Percentiles rank a stretch among this genome's conserved stretches.
Evolutionary conservation across 2,888 invertebrate species (phyloP).

Genomic region (Chromoteleia sp.): DNA sequence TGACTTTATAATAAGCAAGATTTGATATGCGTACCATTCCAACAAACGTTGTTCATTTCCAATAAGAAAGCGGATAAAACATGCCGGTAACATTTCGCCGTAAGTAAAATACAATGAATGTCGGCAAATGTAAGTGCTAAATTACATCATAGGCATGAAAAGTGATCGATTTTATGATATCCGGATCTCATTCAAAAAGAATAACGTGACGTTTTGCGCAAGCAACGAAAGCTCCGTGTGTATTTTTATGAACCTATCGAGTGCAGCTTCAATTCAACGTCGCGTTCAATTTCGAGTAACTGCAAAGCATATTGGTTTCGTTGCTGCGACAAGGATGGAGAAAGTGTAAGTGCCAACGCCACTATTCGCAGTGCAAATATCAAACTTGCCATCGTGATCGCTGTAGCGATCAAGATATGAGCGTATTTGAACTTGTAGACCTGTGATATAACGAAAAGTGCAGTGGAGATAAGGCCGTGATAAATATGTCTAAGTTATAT

Average conservation of each 20-base stretch:
- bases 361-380: constrained; percentile 55
- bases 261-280: constrained; percentile 62
- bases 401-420: constrained; percentile 37
- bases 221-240: constrained; percentile 49
- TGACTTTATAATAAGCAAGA: constrained; percentile 2
- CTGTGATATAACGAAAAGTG: constrained; percentile 40
- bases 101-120: constrained; percentile 59
- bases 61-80: constrained; percentile 49
- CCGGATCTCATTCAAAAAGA: constrained; percentile 56
- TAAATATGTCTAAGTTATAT: constrained; percentile 46
- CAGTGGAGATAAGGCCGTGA: constrained; percentile 42
- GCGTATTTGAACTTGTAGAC: constrained; percentile 48
- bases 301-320: constrained; percentile 64
- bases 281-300: constrained; percentile 58
- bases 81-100: constrained; percentile 26
- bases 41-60: constrained; percentile 52
- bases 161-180: constrained; percentile 62
- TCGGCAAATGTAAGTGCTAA: constrained; percentile 62
- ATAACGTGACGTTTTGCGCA: constrained; percentile 56
- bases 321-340: constrained; percentile 33
- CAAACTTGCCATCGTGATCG: constrained; percentile 47
- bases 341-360: constrained; percentile 51
- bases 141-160: constrained; percentile 48
- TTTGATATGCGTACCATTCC: constrained; percentile 42
- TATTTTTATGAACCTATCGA: constrained; percentile 57